A percentile compares a stretch with the other conserved stretches of the same genome.
Conservation (phyloP, 2,113 vertebrate species). For the Hiodon tergisus region DNA sequence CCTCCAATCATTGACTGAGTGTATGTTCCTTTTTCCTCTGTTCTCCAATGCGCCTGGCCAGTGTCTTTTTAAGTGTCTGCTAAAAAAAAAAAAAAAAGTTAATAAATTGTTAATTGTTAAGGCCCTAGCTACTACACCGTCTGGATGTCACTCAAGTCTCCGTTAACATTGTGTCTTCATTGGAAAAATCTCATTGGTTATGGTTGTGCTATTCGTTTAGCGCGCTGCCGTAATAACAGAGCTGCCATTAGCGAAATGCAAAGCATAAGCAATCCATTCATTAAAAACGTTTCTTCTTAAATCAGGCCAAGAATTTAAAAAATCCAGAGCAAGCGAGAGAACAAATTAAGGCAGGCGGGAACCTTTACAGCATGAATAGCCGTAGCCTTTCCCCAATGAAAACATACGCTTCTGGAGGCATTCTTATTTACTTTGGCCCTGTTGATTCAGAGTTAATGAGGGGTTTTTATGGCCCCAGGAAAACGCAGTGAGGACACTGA, state of each 20-base stretch:
- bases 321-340: constrained; percentile 27
- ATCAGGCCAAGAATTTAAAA: constrained; percentile 15
- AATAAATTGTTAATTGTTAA: too few species aligned
- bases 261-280: not conserved
- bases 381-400: constrained; percentile 42
- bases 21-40: too few species aligned
- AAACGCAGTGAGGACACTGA: constrained; percentile 58
- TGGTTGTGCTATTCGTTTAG: too few species aligned
- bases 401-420: constrained; percentile 44
- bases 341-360: constrained; percentile 15
- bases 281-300: not conserved
- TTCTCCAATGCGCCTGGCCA: too few species aligned
- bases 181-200: too few species aligned
- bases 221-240: too few species aligned
- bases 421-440: constrained; percentile 49
- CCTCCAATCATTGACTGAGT: too few species aligned
- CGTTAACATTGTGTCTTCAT: too few species aligned
- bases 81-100: too few species aligned
- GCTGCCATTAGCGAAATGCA: not conserved
- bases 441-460: constrained; percentile 56
- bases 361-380: constrained; percentile 21
- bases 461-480: constrained; percentile 47
- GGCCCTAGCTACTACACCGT: too few species aligned
- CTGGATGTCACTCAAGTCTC: too few species aligned
- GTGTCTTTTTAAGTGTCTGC: too few species aligned